Conservation (phyloP, 2,797 vertebrate species). For the Cottoperca gobio region DNA sequence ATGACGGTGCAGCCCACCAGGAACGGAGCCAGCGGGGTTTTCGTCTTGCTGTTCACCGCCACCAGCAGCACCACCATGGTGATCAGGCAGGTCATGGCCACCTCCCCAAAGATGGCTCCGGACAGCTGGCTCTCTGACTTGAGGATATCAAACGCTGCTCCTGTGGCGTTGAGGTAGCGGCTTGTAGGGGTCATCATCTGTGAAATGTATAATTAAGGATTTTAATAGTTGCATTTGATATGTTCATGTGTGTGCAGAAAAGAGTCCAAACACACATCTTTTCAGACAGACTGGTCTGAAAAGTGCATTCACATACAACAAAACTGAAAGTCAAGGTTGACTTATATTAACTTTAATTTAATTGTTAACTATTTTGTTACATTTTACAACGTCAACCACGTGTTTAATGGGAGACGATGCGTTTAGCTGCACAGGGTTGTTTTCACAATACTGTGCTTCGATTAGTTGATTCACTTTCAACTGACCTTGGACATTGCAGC, state of each 20-base stretch:
- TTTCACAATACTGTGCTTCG: background rate
- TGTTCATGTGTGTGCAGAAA: background rate
- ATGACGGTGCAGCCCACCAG: constrained; percentile 86
- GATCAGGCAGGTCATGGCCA: constrained; percentile 87
- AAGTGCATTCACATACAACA: too few species aligned
- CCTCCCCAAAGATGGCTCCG: constrained; percentile 80
- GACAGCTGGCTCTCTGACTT: constrained; percentile 71
- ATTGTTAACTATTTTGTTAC: too few species aligned
- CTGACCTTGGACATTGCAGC: constrained; percentile 91
- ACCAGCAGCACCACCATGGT: constrained; percentile 88
- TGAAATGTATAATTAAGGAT: background rate
- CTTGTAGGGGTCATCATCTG: constrained; percentile 79
- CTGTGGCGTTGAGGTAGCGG: constrained; percentile 79
- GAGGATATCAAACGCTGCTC: constrained; percentile 86
- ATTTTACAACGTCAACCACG: too few species aligned
- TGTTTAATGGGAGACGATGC: too few species aligned
- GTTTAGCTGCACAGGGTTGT: too few species aligned
- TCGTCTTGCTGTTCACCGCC: constrained; percentile 86
- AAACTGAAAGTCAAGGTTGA: too few species aligned
- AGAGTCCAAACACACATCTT: background rate
- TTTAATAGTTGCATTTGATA: background rate
- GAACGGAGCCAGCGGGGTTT: constrained; percentile 86
- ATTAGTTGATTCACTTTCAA: background rate
- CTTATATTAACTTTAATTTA: too few species aligned
- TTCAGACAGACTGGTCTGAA: background rate